phyloP scores from a whole-genome alignment of 1,140 invertebrate species.

The Amyelois transitella region DNA sequence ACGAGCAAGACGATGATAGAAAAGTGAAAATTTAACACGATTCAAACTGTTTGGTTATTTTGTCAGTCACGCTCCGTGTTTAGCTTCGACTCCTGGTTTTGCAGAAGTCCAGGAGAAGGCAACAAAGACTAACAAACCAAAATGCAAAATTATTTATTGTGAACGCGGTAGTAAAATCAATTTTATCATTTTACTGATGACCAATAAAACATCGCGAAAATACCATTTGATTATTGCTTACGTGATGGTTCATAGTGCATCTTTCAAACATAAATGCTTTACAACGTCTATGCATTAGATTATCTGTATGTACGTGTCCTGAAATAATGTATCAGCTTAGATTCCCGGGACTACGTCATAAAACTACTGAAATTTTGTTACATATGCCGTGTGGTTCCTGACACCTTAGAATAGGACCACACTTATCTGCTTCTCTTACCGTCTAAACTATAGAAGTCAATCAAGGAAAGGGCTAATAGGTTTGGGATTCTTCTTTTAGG shows the following conservation, averaged over 20 bases:
- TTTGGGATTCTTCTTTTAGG: too few species aligned
- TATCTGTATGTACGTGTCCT: conserved; percentile 59
- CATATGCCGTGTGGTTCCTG: too few species aligned
- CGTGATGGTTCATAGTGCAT: conserved; percentile 29
- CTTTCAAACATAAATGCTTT: conserved; percentile 60
- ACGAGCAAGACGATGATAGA: too few species aligned
- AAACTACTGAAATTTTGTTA: conserved; percentile 33
- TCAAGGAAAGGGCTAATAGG: too few species aligned
- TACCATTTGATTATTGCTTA: conserved; percentile 12
- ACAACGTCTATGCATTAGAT: conserved; percentile 64
- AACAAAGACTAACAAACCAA: neutral
- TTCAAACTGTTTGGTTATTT: too few species aligned
- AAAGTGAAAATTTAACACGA: too few species aligned
- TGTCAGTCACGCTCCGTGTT: too few species aligned
- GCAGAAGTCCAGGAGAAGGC: too few species aligned
- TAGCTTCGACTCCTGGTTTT: too few species aligned
- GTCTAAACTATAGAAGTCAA: too few species aligned
- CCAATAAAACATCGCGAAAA: conserved; percentile 4
- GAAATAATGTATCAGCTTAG: conserved; percentile 57
- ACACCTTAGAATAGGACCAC: too few species aligned
- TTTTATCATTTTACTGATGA: neutral
- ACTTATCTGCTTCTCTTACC: too few species aligned
- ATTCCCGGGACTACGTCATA: conserved; percentile 17
- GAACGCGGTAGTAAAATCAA: neutral
- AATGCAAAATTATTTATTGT: neutral